phyloP scores from a whole-genome alignment of 2,113 vertebrate species.

The Microtus richardsoni region DNA sequence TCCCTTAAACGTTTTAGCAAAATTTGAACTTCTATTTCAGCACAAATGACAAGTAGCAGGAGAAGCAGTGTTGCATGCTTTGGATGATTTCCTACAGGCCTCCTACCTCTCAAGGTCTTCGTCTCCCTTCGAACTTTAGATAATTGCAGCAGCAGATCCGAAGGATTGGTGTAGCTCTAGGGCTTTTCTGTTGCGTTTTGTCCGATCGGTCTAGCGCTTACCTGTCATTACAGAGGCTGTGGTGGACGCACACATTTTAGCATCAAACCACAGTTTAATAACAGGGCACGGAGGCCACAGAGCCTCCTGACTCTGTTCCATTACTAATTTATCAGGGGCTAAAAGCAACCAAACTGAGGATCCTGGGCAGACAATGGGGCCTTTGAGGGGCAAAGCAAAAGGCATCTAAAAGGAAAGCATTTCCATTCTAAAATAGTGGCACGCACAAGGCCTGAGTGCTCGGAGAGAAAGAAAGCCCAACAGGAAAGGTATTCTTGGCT shows the following conservation, averaged over 20 bases:
- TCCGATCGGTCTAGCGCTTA: conserved; percentile 64
- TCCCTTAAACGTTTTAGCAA: too few relatives aligned
- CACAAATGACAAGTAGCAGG: background rate
- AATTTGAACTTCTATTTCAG: background rate
- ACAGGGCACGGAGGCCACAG: conserved; percentile 74
- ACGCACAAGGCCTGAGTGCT: conserved; percentile 21
- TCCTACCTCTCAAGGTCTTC: background rate
- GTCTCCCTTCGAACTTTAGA: conserved; percentile 27
- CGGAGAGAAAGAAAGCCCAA: conserved; percentile 52
- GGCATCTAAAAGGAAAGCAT: conserved; percentile 72
- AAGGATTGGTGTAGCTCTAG: conserved; percentile 21
- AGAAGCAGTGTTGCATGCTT: background rate
- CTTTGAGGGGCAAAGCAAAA: conserved; percentile 66
- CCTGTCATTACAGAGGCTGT: conserved; percentile 67
- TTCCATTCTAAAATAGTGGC: conserved; percentile 75
- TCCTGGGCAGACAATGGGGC: conserved; percentile 80
- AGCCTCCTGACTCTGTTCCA: conserved; percentile 74
- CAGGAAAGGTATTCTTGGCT: conserved; percentile 55
- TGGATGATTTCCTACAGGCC: background rate
- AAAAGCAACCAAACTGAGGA: conserved; percentile 82
- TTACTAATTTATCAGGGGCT: conserved; percentile 84
- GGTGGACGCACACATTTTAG: conserved; percentile 74
- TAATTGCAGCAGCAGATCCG: background rate
- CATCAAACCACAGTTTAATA: conserved; percentile 82
- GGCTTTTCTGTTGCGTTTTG: conserved; percentile 56